Conservation (phyloP, 2,797 vertebrate genomes). For the Potorous gilbertii region DNA sequence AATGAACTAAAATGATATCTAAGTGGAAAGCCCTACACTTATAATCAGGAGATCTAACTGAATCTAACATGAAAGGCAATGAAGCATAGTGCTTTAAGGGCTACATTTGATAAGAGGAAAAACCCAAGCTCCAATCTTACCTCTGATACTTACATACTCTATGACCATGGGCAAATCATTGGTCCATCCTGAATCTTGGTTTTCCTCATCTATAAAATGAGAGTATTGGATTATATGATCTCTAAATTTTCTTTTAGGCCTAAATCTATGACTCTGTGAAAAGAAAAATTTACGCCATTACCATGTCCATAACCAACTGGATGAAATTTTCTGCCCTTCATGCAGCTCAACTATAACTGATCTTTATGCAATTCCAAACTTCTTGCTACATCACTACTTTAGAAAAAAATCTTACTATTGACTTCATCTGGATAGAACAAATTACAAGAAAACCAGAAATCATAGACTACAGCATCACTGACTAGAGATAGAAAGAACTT, state of each 20-base stretch:
- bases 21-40: not conserved
- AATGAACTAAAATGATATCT: not conserved
- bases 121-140: not conserved
- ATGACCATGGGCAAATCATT: not conserved
- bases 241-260: not conserved
- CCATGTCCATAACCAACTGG: not conserved
- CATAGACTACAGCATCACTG: not conserved
- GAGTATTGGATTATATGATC: not conserved
- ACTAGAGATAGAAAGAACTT: not conserved
- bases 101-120: not conserved
- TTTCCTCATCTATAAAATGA: not conserved
- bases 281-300: not conserved
- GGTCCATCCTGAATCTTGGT: not conserved
- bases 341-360: not conserved
- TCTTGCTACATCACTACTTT: not conserved
- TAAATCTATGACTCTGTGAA: not conserved
- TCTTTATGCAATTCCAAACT: not conserved
- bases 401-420: too few relatives aligned
- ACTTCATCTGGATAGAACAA: not conserved
- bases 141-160: not conserved
- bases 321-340: not conserved
- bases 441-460: not conserved
- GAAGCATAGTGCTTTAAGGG: not conserved
- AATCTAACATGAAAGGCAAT: slow-evolving; percentile 21
- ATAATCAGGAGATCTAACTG: slow-evolving; percentile 7